Base-by-base conservation (phyloP, 2,888 invertebrate genomes). In the Stenodema calcarata region DNA sequence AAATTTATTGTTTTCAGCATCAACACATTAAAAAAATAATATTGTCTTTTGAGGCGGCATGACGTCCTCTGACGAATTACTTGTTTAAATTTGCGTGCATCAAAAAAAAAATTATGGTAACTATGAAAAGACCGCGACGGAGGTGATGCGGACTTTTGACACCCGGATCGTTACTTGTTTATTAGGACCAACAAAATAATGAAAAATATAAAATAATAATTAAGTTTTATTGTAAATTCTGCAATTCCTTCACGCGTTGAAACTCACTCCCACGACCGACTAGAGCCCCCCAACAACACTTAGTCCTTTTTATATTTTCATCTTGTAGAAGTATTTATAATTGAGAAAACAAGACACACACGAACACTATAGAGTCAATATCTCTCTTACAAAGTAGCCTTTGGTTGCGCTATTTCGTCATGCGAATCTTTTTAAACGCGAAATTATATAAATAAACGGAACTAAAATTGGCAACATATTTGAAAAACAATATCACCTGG, bases 401-500 rank as follows among this genome's bases (percentile, higher is more conserved):
- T 86, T 86, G 86, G 86, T 86, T 81, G 62, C 86, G 76, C 76
- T 73, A 75, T 86, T 85, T 54, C 86, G 84, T 69, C 44, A 82
- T 62, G 69, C 82, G 82, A 42, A 70, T 27, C 30, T 11, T 35
- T 35, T 30, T 35, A 78, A 78, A 42, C 44, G 7, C 14, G 44
- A 44, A 78, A 23, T 42, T 11, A 35, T 12, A 44, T 23, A 44
- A 44, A 44, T 11, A 11, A 44, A 78, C 41, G 27, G 47, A 80
- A 80, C 30, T 28, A 69, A 42, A 82, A 42, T 82, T 82, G 82
- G 82, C 82, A 82, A 69, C 69, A 69, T 47, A 12, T 18, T 7
- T 18, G 54, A n/a, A 54, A n/a, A 54, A 54, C 16, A 54, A 54
- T 54, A 11, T 54, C 54, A 54, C 54, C 54, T 54, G 54, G 54